Evolutionary conservation across 1,140 invertebrate species (phyloP), one percentile per base, ranked within the genome.

Genomic region (Heterodera carotae): DNA sequence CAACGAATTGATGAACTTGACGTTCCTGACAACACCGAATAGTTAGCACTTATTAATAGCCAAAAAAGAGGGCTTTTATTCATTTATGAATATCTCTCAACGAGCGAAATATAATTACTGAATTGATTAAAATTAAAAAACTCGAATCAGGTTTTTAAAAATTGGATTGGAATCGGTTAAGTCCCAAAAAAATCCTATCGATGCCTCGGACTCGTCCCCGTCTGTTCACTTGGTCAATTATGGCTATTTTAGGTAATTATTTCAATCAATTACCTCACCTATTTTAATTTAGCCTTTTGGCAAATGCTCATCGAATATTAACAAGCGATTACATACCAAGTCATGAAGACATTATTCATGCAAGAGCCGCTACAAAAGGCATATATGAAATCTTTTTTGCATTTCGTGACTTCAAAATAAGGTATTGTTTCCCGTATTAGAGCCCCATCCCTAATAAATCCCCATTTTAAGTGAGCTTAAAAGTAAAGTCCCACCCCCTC

Each of bases 321-420:
- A 29, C 34, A 29, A 31, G n/a, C 18, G 18, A 77, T 10, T 77
- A 77, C 18, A 43, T 15, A 10, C 76, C 76, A n/a, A 67, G 34
- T 31, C 12, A 34, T n/a, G 56, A 72, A 2, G 76, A 77, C 31
- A 76, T 77, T 18, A 66, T 77, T 27, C 59, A 66, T 25, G 76
- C 76, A 25, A 53, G 76, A 6, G 76, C 69, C 2, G 69, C 76
- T 25, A 77, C 76, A 33, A 75, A 59, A 62, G 76, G 76, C 27
- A 66, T 77, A 22, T 39, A 77, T 29, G 76, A 77, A 64, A 77
- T 77, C 15, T 59, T 66, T 62, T 77, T 77, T 27, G 59, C 29
- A 22, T 77, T 77, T 22, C 56, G 71, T n/a, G 39, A 76, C 10
- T 77, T 77, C 75, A 77, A 43, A n/a, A 77, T 77, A 53, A 53